Percentiles rank a stretch among this genome's conserved stretches.
These are phyloP conservation scores for Trissonchulus sp. DNA, from an alignment of 2,888 invertebrate genomes.

Conservation along the genomic window DNA sequence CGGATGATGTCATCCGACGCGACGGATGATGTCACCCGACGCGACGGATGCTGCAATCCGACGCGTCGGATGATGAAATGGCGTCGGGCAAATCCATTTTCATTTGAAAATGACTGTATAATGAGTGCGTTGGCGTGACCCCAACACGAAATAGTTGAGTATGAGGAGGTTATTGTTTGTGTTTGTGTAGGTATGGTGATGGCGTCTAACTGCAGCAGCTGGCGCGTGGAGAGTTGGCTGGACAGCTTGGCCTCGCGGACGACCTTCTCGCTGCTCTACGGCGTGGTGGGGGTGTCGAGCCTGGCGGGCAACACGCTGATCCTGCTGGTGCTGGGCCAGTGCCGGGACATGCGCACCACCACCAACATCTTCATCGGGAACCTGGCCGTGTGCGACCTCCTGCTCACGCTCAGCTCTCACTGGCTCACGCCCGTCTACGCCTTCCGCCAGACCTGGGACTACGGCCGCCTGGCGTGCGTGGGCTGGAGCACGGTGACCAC, in stretches of 20 bases:
- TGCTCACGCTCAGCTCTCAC: conserved; percentile 83
- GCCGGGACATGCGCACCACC: conserved; percentile 87
- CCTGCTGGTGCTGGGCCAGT: not conserved
- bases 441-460: conserved; percentile 53
- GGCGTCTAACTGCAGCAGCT: not conserved
- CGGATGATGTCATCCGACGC: no score
- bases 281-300: conserved; percentile 1
- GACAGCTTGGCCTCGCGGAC: not conserved
- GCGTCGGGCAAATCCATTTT: no score
- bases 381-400: conserved; percentile 84
- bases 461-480: not conserved
- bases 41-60: no score
- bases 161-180: no score
- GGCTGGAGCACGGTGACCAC: not conserved
- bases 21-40: no score
- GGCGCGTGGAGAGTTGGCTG: not conserved
- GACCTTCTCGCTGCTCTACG: not conserved
- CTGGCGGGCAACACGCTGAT: conserved; percentile 3
- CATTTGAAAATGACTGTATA: no score
- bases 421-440: conserved; percentile 94
- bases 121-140: no score
- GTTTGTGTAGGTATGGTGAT: no score
- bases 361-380: conserved; percentile 96
- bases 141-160: no score
- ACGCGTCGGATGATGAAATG: no score